A percentile compares a stretch with the other conserved stretches of the same genome.
phyloP scores from a whole-genome alignment of 2,888 invertebrate genomes.

The Parnassius smintheus region DNA sequence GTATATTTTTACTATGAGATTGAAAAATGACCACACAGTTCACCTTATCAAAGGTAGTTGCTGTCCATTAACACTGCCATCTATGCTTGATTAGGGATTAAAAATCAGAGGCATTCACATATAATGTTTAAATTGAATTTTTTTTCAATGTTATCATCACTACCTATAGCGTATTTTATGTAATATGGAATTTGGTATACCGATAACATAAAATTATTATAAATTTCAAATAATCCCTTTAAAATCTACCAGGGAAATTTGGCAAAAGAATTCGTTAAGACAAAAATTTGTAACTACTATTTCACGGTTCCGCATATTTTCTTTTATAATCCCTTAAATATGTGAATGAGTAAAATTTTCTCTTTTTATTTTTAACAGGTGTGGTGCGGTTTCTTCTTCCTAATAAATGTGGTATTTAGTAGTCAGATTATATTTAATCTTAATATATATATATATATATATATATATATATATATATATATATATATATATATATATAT shows the following conservation, averaged over 20 bases:
- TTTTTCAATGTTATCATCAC: not conserved
- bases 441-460: no score
- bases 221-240: conserved; percentile 7
- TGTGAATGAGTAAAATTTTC: conserved; percentile 11
- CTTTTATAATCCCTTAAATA: conserved; percentile 23
- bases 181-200: not conserved
- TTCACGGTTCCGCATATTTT: conserved; percentile 9
- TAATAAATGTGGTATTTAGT: no score
- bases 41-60: no score
- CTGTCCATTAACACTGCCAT: no score
- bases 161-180: not conserved
- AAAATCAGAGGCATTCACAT: no score
- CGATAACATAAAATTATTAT: not conserved
- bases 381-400: conserved; percentile 7
- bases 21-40: no score
- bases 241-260: conserved; percentile 2
- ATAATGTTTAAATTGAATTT: no score
- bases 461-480: no score
- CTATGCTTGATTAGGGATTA: no score
- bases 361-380: conserved; percentile 18
- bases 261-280: not conserved
- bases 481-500: no score
- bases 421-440: no score
- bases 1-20: no score
- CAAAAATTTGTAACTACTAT: not conserved